Evolutionary conservation across 2,888 invertebrate genomes (phyloP).

Genomic region (Maniola hyperantus): DNA sequence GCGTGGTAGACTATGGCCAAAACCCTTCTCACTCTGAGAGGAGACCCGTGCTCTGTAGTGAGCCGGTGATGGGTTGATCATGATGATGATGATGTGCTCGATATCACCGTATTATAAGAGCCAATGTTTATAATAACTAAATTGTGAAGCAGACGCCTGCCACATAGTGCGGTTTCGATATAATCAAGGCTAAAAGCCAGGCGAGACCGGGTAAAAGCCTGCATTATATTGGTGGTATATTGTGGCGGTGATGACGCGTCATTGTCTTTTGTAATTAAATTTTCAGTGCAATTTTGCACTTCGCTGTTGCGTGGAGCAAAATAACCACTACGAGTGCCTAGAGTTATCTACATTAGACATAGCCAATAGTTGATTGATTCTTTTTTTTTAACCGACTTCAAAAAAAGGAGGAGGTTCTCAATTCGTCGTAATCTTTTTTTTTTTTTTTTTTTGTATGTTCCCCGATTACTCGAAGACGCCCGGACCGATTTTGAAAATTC

Average conservation of each 20-base stretch:
- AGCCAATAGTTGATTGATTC: too few species aligned
- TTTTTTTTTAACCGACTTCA: too few species aligned
- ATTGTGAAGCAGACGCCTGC: not conserved
- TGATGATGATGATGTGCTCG: not conserved
- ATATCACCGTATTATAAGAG: not conserved
- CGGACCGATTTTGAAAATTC: too few species aligned
- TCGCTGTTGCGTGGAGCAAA: not conserved
- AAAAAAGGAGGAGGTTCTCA: too few species aligned
- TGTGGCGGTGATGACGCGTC: constrained; percentile 13
- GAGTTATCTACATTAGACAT: too few species aligned
- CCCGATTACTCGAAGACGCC: too few species aligned
- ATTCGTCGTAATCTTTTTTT: too few species aligned
- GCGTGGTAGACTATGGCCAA: too few species aligned
- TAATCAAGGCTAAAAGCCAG: constrained; percentile 11
- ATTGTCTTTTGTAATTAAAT: constrained; percentile 21
- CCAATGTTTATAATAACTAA: constrained; percentile 8
- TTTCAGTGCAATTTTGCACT: not conserved
- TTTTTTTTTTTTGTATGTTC: too few species aligned
- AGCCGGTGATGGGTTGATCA: too few species aligned
- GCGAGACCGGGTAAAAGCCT: constrained; percentile 8
- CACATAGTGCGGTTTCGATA: constrained; percentile 2
- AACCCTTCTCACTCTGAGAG: too few species aligned
- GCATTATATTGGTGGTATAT: constrained; percentile 19
- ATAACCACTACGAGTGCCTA: not conserved
- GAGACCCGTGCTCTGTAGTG: too few species aligned